Evolutionary conservation across 2,888 invertebrate genomes (phyloP), one percentile per base, ranked within the genome.

Genomic region (Brassicogethes aeneus): DNA sequence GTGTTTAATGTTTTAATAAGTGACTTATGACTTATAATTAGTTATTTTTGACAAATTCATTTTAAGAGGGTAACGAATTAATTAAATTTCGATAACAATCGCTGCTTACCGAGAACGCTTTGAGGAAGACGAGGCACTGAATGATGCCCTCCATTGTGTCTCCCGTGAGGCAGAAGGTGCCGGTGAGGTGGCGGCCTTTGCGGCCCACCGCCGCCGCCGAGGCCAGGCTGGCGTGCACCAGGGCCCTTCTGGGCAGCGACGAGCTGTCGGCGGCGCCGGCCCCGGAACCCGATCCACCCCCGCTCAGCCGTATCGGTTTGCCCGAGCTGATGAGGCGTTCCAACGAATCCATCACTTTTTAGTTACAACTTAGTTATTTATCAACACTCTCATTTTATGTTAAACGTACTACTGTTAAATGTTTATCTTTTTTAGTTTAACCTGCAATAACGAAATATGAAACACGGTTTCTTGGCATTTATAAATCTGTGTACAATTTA

Each of bases 131-230:
- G 60, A 91, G 77, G 68, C 90, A 90, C 73, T 91, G 90, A 64
- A 91, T 89, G 63, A 91, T 90, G 56, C 89, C 90, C 65, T 91
- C 90, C 89, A 91, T 90, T 45, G 90, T 90, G 70, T 90, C 90
- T 40, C 90, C 90, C 35, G 88, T 87, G 45, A 90, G 78, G 62
- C 89, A 88, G 71, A 91, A 90, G 39, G 88, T 89, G 55, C 90
- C 90, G 13, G 87, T 86, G 48, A 90, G 76, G 64, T 89, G 88
- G 49, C 88, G 75, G 52, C 85, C 85, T 63, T 85, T 82, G 59
- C 85, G 80, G 29, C 86, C 80, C 39, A 84, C 79, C 40, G 82
- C 79, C 13, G 74, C 74, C 42, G 84, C 82, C 13, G 77, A 73
- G 34, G 83, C 82, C 49, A 85, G 70, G 56, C 83, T 82, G 45